phyloP scores from a whole-genome alignment of 2,888 invertebrate genomes.

The Lasius fuliginosus region DNA sequence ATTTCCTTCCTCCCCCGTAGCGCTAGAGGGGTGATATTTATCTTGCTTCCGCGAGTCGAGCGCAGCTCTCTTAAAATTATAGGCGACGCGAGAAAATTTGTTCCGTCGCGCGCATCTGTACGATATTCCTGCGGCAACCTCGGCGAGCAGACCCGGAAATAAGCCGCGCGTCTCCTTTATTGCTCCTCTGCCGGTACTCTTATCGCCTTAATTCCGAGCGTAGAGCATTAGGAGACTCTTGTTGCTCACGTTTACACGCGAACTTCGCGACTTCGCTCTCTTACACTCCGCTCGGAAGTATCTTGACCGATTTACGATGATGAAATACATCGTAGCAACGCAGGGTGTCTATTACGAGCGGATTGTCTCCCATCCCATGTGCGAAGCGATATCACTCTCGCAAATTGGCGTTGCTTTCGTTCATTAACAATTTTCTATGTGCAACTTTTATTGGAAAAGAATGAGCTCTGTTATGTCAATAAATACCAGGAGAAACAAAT shows the following conservation, averaged over 20 bases:
- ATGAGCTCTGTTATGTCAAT: not conserved
- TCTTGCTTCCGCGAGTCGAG: constrained; percentile 62
- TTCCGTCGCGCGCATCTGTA: constrained; percentile 60
- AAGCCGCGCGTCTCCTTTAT: constrained; percentile 64
- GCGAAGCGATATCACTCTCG: not conserved
- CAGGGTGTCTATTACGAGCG: not conserved
- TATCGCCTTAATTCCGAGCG: constrained; percentile 61
- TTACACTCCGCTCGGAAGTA: not conserved
- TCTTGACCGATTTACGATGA: constrained; percentile 50
- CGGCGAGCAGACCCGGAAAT: constrained; percentile 43
- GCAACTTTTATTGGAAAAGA: not conserved
- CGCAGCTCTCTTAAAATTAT: constrained; percentile 64
- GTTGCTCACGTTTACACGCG: constrained; percentile 44
- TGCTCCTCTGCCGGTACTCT: constrained; percentile 34
- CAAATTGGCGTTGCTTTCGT: not conserved
- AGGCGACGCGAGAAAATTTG: constrained; percentile 69
- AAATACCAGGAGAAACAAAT: not conserved
- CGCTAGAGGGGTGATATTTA: constrained; percentile 61
- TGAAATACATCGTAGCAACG: constrained; percentile 29
- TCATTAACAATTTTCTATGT: not conserved
- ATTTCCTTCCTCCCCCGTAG: not conserved
- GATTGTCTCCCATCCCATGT: not conserved
- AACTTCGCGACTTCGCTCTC: constrained; percentile 37
- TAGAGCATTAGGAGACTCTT: constrained; percentile 20
- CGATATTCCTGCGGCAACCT: constrained; percentile 49